These are phyloP conservation scores for Poecilia velifera DNA, from an alignment of 2,797 vertebrate genomes.

Conservation along the genomic window DNA sequence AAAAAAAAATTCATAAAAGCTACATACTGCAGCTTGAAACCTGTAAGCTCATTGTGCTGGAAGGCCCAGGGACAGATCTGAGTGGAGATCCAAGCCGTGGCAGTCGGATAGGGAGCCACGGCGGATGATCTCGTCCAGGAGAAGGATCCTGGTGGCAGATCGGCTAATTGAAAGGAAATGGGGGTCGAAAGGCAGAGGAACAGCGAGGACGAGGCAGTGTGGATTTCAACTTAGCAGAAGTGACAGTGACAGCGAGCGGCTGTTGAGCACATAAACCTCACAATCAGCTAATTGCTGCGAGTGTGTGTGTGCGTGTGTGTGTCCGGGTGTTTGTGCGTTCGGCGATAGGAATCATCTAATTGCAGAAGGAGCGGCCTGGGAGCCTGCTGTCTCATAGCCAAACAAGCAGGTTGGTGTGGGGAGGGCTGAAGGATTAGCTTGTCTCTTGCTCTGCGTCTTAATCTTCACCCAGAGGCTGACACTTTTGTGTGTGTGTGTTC, in stretches of 20 bases:
- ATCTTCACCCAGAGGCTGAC: slow-evolving; percentile 54
- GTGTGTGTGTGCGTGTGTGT: slow-evolving; percentile 8
- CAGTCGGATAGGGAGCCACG: slow-evolving; percentile 27
- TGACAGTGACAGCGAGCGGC: slow-evolving; percentile 75
- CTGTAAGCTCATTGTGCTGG: slow-evolving; percentile 37
- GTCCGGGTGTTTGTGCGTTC: slow-evolving; percentile 18
- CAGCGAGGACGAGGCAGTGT: slow-evolving; percentile 40
- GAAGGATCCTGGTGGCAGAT: slow-evolving; percentile 65
- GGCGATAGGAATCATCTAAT: slow-evolving; percentile 66
- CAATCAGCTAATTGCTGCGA: slow-evolving; percentile 67
- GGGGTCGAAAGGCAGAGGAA: slow-evolving; percentile 58
- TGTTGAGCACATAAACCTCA: slow-evolving; percentile 54
- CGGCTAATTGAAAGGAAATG: slow-evolving; percentile 80
- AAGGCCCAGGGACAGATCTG: slow-evolving; percentile 26
- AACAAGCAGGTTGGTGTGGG: slow-evolving; percentile 51
- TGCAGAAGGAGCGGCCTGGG: slow-evolving; percentile 47
- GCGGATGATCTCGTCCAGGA: slow-evolving; percentile 65
- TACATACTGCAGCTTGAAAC: slow-evolving; percentile 1
- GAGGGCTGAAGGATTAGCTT: slow-evolving; percentile 68
- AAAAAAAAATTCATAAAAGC: too few relatives aligned
- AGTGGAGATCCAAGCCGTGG: slow-evolving; percentile 32
- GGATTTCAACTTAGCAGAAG: slow-evolving; percentile 70
- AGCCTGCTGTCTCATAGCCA: slow-evolving; percentile 61
- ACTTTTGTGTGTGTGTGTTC: slow-evolving; percentile 7
- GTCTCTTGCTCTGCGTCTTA: slow-evolving; percentile 58